Evolutionary conservation across 2,113 vertebrate genomes (phyloP).

Genomic region (Solea solea): DNA sequence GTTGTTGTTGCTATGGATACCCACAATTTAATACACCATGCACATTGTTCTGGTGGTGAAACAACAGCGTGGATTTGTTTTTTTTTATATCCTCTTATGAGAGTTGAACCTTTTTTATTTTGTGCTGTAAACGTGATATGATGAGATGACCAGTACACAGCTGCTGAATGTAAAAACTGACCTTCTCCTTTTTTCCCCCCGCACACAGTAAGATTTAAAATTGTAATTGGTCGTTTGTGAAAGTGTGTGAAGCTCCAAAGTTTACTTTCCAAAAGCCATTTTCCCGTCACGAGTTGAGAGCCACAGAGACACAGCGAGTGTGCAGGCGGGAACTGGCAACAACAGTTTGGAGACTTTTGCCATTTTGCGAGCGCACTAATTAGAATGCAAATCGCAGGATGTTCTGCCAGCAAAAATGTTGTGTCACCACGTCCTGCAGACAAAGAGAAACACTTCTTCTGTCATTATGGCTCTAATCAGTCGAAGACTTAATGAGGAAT

Average conservation of each 20-base stretch:
- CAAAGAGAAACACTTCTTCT: constrained; percentile 37
- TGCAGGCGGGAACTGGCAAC: constrained; percentile 32
- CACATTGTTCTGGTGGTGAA: too few relatives aligned
- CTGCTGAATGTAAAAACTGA: too few relatives aligned
- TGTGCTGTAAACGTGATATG: too few relatives aligned
- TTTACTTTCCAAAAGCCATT: constrained; percentile 35
- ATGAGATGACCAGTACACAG: too few relatives aligned
- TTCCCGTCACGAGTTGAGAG: constrained; percentile 12
- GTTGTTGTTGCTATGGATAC: too few relatives aligned
- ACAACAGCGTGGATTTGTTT: too few relatives aligned
- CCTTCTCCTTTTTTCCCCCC: too few relatives aligned
- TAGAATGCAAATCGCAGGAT: constrained; percentile 65
- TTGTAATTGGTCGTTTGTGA: too few relatives aligned
- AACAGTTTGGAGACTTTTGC: constrained; percentile 38
- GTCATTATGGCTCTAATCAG: constrained; percentile 38
- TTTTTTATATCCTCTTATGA: too few relatives aligned
- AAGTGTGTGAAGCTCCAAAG: constrained; percentile 4
- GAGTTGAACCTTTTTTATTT: too few relatives aligned
- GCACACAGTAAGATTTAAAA: too few relatives aligned
- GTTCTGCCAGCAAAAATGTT: constrained; percentile 58
- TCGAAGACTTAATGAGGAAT: constrained; percentile 28
- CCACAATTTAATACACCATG: too few relatives aligned
- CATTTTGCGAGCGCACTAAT: constrained; percentile 47
- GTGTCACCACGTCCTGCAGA: constrained; percentile 48
- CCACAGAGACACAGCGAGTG: neutral